Evolutionary conservation across 2,113 vertebrate genomes (phyloP).

Genomic region (Sisor rabdophorus): DNA sequence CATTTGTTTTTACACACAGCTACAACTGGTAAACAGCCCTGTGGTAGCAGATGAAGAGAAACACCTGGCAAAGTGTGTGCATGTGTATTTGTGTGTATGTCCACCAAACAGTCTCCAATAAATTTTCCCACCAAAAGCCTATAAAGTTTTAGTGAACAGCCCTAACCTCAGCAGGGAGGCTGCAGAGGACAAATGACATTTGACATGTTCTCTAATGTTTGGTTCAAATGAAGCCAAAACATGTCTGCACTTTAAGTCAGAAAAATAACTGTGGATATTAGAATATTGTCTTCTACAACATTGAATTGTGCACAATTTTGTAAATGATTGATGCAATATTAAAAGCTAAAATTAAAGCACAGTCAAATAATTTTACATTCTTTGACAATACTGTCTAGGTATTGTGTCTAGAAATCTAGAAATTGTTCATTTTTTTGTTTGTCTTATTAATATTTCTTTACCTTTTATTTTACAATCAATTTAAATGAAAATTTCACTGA

Average conservation of each 20-base stretch:
- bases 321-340: background rate
- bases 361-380: background rate
- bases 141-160: slow-evolving; percentile 61
- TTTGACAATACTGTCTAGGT: background rate
- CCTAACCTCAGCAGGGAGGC: slow-evolving; percentile 59
- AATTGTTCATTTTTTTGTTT: background rate
- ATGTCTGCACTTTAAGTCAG: slow-evolving; percentile 43
- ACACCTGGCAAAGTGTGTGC: slow-evolving; percentile 46
- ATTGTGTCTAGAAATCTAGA: background rate
- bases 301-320: background rate
- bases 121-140: slow-evolving; percentile 68
- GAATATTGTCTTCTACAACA: background rate
- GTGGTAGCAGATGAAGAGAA: slow-evolving; percentile 50
- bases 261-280: background rate
- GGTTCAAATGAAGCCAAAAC: slow-evolving; percentile 55
- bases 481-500: background rate
- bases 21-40: slow-evolving; percentile 37
- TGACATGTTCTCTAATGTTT: slow-evolving; percentile 61
- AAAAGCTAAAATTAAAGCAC: background rate
- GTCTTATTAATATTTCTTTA: background rate
- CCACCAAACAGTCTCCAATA: slow-evolving; percentile 65
- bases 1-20: slow-evolving; percentile 34
- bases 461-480: background rate
- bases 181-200: slow-evolving; percentile 63
- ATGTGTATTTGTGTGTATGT: slow-evolving; percentile 36